A percentile compares a stretch with the other conserved stretches of the same genome.
phyloP scores from a whole-genome alignment of 1,140 invertebrate genomes.

The Drosophila seguyi region DNA sequence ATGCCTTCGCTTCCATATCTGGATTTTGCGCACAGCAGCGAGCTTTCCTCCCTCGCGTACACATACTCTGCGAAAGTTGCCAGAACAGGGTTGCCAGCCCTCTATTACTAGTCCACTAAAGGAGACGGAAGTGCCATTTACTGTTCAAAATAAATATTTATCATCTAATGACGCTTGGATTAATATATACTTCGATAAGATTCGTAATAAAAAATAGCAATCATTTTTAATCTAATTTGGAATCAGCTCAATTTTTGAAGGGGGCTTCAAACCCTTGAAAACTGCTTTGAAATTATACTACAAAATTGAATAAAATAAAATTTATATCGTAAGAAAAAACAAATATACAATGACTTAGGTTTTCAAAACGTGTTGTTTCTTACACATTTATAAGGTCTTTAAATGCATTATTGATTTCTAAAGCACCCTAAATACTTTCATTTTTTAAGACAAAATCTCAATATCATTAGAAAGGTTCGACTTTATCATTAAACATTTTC shows the following conservation, averaged over 20 bases:
- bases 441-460: neutral
- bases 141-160: neutral
- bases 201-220: neutral
- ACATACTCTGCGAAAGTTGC: constrained; percentile 42
- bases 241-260: neutral
- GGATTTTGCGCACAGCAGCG: constrained; percentile 36
- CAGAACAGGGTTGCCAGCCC: constrained; percentile 48
- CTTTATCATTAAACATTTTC: neutral
- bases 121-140: neutral
- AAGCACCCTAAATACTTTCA: neutral
- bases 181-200: neutral
- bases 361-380: too few relatives aligned
- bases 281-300: too few relatives aligned
- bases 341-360: too few relatives aligned
- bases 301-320: too few relatives aligned
- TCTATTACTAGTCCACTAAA: neutral
- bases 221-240: neutral
- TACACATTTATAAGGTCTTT: too few relatives aligned
- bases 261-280: too few relatives aligned
- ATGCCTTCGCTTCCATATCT: neutral
- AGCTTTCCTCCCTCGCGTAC: constrained; percentile 62
- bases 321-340: too few relatives aligned
- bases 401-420: too few relatives aligned
- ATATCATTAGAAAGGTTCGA: neutral
- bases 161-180: too few relatives aligned